These are phyloP conservation scores for Neolamprologus modestus DNA, from an alignment of 2,113 vertebrate species.

Conservation along the genomic window DNA sequence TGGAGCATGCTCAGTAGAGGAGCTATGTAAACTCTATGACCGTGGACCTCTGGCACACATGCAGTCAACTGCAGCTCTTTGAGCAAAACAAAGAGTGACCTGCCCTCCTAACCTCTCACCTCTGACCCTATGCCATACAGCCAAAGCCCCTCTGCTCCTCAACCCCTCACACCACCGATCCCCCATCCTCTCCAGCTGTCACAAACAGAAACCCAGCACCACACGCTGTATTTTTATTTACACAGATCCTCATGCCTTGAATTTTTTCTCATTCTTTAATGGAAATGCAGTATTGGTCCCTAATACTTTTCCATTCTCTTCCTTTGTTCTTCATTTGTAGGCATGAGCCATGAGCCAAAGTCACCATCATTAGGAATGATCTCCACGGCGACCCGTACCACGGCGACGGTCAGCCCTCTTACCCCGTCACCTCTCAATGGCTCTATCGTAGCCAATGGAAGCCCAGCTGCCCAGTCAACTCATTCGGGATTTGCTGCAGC, in stretches of 20 bases:
- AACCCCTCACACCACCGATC: constrained; percentile 19
- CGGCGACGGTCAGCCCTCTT: constrained; percentile 96
- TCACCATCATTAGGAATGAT: constrained; percentile 99
- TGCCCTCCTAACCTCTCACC: constrained; percentile 51
- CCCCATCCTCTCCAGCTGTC: constrained; percentile 58
- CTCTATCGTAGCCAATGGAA: constrained; percentile 96
- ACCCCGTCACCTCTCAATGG: constrained; percentile 95
- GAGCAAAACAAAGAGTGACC: constrained; percentile 28
- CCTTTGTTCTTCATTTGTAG: constrained; percentile 73
- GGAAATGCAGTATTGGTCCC: not conserved
- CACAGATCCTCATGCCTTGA: not conserved
- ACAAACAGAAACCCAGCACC: constrained; percentile 31
- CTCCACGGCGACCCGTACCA: constrained; percentile 95
- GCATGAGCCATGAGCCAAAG: constrained; percentile 99
- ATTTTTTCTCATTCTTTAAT: not conserved
- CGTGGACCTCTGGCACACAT: constrained; percentile 21
- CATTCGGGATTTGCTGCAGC: constrained; percentile 98
- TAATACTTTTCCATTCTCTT: constrained; percentile 16
- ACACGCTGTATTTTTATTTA: not conserved
- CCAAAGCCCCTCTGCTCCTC: constrained; percentile 21
- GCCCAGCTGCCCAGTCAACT: constrained; percentile 86
- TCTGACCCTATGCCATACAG: constrained; percentile 43
- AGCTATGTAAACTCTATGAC: constrained; percentile 12
- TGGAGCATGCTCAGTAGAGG: not conserved
- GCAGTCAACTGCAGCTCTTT: constrained; percentile 23